These are phyloP conservation scores for Eucera pruinosa DNA, from an alignment of 2,888 invertebrate species.

Conservation along the genomic window DNA sequence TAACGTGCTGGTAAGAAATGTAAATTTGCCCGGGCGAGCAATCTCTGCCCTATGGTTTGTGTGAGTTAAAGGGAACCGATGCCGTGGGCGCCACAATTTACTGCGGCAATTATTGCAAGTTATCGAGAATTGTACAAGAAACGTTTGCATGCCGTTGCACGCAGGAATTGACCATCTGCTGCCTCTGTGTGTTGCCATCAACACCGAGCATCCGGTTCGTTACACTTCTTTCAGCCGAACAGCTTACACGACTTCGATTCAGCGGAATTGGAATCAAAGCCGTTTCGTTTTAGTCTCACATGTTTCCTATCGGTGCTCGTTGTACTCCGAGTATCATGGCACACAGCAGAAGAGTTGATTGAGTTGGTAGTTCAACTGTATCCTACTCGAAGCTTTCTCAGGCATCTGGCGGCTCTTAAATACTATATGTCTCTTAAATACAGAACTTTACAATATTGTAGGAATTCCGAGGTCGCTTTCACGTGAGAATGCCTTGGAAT, in stretches of 20 bases:
- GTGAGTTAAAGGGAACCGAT: constrained; percentile 13
- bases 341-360: neutral
- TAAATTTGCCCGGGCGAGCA: constrained; percentile 43
- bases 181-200: constrained; percentile 33
- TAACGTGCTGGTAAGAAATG: constrained; percentile 44
- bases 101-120: constrained; percentile 55
- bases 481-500: no score
- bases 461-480: no score
- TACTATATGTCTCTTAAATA: no score
- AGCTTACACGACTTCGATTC: constrained; percentile 29
- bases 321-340: neutral
- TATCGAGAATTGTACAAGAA: constrained; percentile 60
- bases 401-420: no score
- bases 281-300: neutral
- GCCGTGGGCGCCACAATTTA: constrained; percentile 50
- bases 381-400: no score
- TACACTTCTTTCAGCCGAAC: constrained; percentile 18
- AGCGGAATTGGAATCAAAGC: constrained; percentile 28
- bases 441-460: no score
- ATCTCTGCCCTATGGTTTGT: neutral
- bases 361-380: neutral
- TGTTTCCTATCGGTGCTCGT: neutral
- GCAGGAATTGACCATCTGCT: constrained; percentile 42
- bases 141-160: constrained; percentile 34
- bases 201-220: constrained; percentile 46